Conservation (phyloP, 2,888 invertebrate genomes). For the Ferdinandea cuprea region DNA sequence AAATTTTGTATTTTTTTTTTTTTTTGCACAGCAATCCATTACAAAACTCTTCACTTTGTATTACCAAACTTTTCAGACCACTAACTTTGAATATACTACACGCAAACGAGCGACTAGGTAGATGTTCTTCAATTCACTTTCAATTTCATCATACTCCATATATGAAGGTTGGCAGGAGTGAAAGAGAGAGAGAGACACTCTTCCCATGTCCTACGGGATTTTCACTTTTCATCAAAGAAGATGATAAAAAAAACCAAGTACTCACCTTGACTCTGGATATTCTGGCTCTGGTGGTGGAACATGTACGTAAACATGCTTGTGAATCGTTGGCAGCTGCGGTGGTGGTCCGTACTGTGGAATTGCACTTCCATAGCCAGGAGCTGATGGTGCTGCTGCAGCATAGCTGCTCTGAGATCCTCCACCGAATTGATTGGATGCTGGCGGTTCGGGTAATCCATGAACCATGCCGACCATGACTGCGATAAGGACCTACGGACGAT, state of each 20-base stretch:
- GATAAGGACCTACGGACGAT: slow-evolving; percentile 70
- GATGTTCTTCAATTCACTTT: slow-evolving; percentile 43
- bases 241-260: slow-evolving; percentile 54
- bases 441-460: slow-evolving; percentile 81
- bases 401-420: slow-evolving; percentile 80
- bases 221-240: slow-evolving; percentile 37
- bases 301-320: slow-evolving; percentile 96
- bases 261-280: slow-evolving; percentile 87
- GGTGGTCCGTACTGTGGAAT: slow-evolving; percentile 88
- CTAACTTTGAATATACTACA: slow-evolving; percentile 39
- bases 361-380: slow-evolving; percentile 85
- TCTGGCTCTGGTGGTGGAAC: slow-evolving; percentile 95
- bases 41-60: slow-evolving; percentile 50
- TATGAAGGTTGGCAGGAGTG: slow-evolving; percentile 46
- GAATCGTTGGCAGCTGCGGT: slow-evolving; percentile 89
- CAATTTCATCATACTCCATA: slow-evolving; percentile 39
- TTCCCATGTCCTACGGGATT: slow-evolving; percentile 52
- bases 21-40: slow-evolving; percentile 40
- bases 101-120: background rate
- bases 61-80: slow-evolving; percentile 62
- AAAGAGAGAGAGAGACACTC: slow-evolving; percentile 26
- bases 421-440: slow-evolving; percentile 80
- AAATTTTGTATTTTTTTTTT: too few species aligned
- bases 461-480: slow-evolving; percentile 80
- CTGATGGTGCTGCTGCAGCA: slow-evolving; percentile 83